These are phyloP conservation scores for Microctenopoma steveboyesi DNA, from an alignment of 2,797 vertebrate genomes.

Conservation along the genomic window DNA sequence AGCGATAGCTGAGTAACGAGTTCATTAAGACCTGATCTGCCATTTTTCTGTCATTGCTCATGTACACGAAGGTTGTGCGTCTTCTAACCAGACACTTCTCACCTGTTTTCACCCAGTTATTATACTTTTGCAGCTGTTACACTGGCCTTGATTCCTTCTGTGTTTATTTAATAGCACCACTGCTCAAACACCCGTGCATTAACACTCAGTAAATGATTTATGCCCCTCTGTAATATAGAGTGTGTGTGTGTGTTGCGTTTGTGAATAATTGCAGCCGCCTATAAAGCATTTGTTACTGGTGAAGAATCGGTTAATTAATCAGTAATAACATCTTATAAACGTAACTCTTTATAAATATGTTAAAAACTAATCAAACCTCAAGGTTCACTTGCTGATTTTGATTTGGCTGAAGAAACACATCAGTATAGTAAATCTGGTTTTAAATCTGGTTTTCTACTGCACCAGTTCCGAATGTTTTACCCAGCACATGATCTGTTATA, in stretches of 20 bases:
- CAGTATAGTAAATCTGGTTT: too few species aligned
- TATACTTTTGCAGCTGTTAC: slow-evolving; percentile 10
- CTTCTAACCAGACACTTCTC: neutral
- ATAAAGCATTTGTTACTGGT: neutral
- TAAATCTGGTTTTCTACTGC: too few species aligned
- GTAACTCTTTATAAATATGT: too few species aligned
- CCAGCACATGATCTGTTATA: neutral
- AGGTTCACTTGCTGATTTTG: too few species aligned
- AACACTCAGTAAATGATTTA: slow-evolving; percentile 7
- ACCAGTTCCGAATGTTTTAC: too few species aligned
- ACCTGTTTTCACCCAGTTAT: neutral
- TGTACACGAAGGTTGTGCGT: slow-evolving; percentile 14
- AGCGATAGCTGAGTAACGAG: neutral
- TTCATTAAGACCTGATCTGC: neutral
- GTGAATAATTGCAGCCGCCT: neutral
- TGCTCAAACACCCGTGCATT: neutral
- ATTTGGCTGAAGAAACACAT: too few species aligned
- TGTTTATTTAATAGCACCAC: neutral
- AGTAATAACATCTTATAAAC: neutral
- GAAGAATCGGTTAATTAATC: neutral
- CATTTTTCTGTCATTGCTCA: neutral
- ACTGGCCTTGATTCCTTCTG: slow-evolving; percentile 10
- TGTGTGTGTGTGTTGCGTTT: slow-evolving; percentile 3
- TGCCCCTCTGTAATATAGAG: neutral
- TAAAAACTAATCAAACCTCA: too few species aligned